A percentile compares a stretch with the other conserved stretches of the same genome.
Evolutionary conservation across 2,113 vertebrate species (phyloP).

Genomic region (Notothenia coriiceps): DNA sequence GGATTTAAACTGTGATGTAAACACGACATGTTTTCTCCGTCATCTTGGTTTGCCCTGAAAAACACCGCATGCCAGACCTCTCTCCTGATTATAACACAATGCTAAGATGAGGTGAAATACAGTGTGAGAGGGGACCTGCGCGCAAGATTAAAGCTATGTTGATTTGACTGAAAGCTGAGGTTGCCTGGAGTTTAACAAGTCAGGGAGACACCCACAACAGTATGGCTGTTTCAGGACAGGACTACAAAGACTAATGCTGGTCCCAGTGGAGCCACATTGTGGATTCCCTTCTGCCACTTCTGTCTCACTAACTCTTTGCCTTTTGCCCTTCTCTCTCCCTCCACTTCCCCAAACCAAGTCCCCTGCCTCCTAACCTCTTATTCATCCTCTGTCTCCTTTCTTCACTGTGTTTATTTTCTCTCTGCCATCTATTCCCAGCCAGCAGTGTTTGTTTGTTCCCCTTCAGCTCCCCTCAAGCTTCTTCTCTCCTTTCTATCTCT

Average conservation of each 20-base stretch:
- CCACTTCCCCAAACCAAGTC: conserved; percentile 25
- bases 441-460: neutral
- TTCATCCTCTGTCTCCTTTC: conserved; percentile 32
- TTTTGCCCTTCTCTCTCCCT: conserved; percentile 9
- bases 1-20: conserved; percentile 25
- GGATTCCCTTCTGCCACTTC: conserved; percentile 46
- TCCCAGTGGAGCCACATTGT: conserved; percentile 42
- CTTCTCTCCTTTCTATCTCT: neutral
- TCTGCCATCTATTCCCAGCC: conserved; percentile 23
- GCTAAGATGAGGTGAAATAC: conserved; percentile 50
- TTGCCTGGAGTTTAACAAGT: conserved; percentile 65
- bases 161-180: conserved; percentile 56
- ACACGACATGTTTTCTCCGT: conserved; percentile 25
- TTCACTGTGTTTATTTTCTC: conserved; percentile 6
- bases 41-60: conserved; percentile 48
- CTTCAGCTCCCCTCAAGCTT: neutral
- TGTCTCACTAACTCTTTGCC: conserved; percentile 45
- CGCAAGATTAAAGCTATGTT: conserved; percentile 55
- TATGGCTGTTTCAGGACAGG: conserved; percentile 37
- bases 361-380: conserved; percentile 27
- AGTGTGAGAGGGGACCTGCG: conserved; percentile 29
- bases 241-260: conserved; percentile 36
- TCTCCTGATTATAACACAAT: conserved; percentile 26
- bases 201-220: neutral
- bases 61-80: conserved; percentile 32